Conservation (phyloP, 2,797 vertebrate genomes). For the Heteromormyrus szaboi region DNA sequence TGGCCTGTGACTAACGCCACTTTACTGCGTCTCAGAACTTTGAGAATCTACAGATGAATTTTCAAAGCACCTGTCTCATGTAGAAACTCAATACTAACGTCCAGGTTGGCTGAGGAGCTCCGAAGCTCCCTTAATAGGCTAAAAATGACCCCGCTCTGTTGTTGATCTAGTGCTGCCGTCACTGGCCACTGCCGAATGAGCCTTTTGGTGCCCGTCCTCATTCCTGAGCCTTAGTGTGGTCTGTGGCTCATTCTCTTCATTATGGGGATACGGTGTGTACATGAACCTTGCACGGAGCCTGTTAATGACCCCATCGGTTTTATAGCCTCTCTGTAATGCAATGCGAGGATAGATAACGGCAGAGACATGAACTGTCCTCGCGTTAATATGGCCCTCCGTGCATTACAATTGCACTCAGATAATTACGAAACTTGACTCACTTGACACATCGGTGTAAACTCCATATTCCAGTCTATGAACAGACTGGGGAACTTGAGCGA, state of each 20-base stretch:
- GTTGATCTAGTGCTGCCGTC: conserved; percentile 4
- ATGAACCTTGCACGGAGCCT: conserved; percentile 38
- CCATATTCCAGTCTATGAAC: neutral
- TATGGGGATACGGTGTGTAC: neutral
- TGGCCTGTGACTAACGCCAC: neutral
- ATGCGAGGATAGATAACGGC: conserved; percentile 46
- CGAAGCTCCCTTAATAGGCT: neutral
- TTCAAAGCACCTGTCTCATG: neutral
- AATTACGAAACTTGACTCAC: neutral
- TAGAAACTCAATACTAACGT: neutral
- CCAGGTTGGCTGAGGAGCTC: neutral
- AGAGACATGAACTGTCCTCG: conserved; percentile 3
- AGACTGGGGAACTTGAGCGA: neutral
- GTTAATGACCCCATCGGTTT: conserved; percentile 67
- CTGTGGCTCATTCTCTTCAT: neutral
- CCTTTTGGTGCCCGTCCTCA: conserved; percentile 3
- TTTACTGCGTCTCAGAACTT: neutral
- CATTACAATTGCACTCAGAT: neutral
- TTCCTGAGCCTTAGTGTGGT: neutral
- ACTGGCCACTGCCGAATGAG: conserved; percentile 25
- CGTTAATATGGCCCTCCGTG: neutral
- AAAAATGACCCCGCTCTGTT: neutral
- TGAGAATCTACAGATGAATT: neutral
- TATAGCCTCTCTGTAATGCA: conserved; percentile 48
- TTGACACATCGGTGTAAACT: neutral